phyloP scores from a whole-genome alignment of 2,113 vertebrate species.

The Hirundichthys speculiger region DNA sequence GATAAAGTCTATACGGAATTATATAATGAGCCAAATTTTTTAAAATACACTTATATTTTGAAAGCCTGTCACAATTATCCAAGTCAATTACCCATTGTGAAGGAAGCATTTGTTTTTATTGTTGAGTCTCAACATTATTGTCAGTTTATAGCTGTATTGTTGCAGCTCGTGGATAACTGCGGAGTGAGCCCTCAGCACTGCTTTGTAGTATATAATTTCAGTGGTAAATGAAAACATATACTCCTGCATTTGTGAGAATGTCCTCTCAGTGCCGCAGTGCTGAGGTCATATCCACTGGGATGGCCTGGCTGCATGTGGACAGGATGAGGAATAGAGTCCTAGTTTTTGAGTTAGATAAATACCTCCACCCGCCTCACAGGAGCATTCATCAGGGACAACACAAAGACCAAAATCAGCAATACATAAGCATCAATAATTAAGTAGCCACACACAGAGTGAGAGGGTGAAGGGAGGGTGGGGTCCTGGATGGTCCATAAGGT shows the following conservation, averaged over 20 bases:
- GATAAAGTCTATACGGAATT: too few species aligned
- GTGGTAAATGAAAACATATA: constrained; percentile 52
- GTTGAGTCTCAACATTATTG: neutral
- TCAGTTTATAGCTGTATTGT: neutral
- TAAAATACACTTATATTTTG: neutral
- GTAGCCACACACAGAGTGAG: constrained; percentile 67
- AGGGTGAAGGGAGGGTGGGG: constrained; percentile 53
- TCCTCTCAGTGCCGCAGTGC: constrained; percentile 62
- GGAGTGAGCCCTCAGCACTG: neutral
- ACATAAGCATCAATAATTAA: constrained; percentile 86
- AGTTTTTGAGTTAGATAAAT: constrained; percentile 81
- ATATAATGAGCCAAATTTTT: too few species aligned
- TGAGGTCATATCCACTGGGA: constrained; percentile 82
- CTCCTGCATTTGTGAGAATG: constrained; percentile 34
- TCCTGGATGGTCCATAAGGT: constrained; percentile 41
- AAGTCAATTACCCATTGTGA: neutral
- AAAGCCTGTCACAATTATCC: neutral
- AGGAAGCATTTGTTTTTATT: neutral
- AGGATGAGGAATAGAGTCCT: constrained; percentile 78
- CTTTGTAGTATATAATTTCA: constrained; percentile 30
- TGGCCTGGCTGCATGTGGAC: constrained; percentile 56
- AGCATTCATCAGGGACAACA: constrained; percentile 76
- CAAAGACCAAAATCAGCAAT: constrained; percentile 83
- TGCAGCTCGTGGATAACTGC: constrained; percentile 2
- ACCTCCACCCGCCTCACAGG: constrained; percentile 66